Percentiles rank a stretch among this genome's conserved stretches.
These are phyloP conservation scores for Trogon melanurus DNA, from an alignment of 2,113 vertebrate genomes.

Conservation along the genomic window DNA sequence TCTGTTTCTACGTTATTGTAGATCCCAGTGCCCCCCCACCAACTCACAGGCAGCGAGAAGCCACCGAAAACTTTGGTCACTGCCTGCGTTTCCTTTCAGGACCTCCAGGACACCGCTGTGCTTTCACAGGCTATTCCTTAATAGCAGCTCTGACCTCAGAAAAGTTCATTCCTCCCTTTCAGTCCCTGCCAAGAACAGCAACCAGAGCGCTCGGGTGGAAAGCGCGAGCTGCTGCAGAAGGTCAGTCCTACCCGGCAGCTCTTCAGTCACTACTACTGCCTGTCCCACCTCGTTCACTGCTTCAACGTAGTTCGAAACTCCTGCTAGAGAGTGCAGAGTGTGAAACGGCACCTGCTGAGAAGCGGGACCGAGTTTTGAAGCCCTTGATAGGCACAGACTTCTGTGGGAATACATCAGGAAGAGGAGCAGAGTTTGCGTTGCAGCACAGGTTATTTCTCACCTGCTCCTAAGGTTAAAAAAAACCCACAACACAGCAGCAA, in stretches of 20 bases:
- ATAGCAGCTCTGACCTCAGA: not conserved
- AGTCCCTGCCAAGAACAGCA: not conserved
- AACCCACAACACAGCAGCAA: not conserved
- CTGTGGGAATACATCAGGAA: rapidly evolving
- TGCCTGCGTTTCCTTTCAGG: not conserved
- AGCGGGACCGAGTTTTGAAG: not conserved
- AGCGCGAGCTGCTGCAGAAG: rapidly evolving
- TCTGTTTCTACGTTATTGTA: not conserved
- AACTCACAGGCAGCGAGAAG: not conserved
- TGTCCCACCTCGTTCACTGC: not conserved
- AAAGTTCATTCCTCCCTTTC: not conserved
- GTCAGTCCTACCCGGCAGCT: not conserved
- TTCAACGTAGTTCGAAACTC: rapidly evolving
- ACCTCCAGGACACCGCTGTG: rapidly evolving
- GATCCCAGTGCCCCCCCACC: rapidly evolving
- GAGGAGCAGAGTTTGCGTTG: rapidly evolving
- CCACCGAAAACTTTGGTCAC: not conserved
- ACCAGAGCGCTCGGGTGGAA: not conserved
- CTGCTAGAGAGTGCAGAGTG: not conserved
- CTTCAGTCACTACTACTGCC: not conserved
- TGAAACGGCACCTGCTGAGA: rapidly evolving
- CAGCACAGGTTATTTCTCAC: not conserved
- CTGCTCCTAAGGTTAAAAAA: not conserved
- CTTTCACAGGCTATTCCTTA: not conserved
- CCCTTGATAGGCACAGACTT: rapidly evolving